These are phyloP conservation scores for Syngnathus acus DNA, from an alignment of 2,797 vertebrate genomes.

Conservation along the genomic window DNA sequence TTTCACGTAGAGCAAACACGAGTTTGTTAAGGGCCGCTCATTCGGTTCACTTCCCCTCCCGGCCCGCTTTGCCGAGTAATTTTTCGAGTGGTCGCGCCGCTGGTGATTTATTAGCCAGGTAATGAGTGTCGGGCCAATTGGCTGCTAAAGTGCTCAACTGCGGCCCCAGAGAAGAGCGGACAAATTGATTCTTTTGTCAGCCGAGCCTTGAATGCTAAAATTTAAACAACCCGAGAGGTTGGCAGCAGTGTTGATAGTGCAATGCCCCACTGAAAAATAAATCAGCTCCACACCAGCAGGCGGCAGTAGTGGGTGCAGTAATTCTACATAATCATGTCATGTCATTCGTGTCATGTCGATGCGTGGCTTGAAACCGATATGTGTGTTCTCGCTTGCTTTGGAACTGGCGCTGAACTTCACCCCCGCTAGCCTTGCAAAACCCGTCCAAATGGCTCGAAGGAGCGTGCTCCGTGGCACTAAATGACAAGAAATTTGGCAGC, in stretches of 20 bases:
- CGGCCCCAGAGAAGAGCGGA: conserved; percentile 59
- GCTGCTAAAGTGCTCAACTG: conserved; percentile 73
- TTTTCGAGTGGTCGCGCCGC: conserved; percentile 40
- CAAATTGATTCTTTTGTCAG: conserved; percentile 70
- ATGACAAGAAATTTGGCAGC: conserved; percentile 3
- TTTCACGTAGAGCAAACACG: conserved; percentile 33
- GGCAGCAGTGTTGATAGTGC: background rate
- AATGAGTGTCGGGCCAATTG: conserved; percentile 80
- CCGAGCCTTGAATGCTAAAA: background rate
- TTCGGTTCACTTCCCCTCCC: conserved; percentile 35
- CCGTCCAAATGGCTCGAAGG: background rate
- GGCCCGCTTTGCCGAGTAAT: conserved; percentile 30
- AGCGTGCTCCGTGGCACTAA: background rate
- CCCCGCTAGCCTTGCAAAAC: background rate
- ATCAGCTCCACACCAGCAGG: background rate
- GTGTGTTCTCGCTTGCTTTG: background rate
- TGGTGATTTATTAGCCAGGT: conserved; percentile 76
- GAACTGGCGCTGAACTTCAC: background rate
- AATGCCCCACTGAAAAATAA: background rate
- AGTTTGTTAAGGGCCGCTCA: conserved; percentile 1
- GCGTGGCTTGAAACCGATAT: background rate
- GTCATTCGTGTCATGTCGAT: background rate
- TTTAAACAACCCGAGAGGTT: background rate
- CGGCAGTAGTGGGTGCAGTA: background rate
- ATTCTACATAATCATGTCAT: background rate